phyloP scores from a whole-genome alignment of 2,113 vertebrate species.

The Gobio gobio region DNA sequence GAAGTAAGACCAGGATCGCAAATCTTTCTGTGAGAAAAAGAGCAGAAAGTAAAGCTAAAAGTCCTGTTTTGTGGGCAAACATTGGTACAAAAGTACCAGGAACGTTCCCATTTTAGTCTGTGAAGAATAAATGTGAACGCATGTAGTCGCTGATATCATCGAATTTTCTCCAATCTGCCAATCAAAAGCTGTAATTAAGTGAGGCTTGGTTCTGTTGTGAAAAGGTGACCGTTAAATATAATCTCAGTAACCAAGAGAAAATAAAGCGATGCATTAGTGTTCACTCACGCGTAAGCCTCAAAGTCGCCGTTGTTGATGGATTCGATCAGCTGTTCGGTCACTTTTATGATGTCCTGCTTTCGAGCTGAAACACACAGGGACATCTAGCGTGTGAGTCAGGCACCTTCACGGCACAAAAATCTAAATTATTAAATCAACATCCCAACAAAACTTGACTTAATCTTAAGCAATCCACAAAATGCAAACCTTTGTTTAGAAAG shows the following conservation, averaged over 20 bases:
- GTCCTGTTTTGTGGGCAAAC: constrained; percentile 4
- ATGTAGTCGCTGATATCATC: neutral
- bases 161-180: neutral
- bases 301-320: constrained; percentile 82
- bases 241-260: constrained; percentile 13
- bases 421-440: constrained; percentile 7
- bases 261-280: neutral
- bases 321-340: constrained; percentile 80
- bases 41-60: constrained; percentile 4
- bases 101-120: neutral
- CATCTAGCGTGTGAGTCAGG: constrained; percentile 9
- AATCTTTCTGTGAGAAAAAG: constrained; percentile 84
- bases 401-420: neutral
- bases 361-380: constrained; percentile 73
- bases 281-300: constrained; percentile 77
- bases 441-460: neutral
- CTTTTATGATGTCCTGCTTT: constrained; percentile 81
- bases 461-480: neutral
- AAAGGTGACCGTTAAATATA: constrained; percentile 21
- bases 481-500: constrained; percentile 28
- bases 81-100: neutral
- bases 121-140: neutral
- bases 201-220: constrained; percentile 16
- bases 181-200: constrained; percentile 27
- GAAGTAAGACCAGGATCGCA: constrained; percentile 96